phyloP scores from a whole-genome alignment of 2,888 invertebrate genomes.

The Drosophila neotestacea region DNA sequence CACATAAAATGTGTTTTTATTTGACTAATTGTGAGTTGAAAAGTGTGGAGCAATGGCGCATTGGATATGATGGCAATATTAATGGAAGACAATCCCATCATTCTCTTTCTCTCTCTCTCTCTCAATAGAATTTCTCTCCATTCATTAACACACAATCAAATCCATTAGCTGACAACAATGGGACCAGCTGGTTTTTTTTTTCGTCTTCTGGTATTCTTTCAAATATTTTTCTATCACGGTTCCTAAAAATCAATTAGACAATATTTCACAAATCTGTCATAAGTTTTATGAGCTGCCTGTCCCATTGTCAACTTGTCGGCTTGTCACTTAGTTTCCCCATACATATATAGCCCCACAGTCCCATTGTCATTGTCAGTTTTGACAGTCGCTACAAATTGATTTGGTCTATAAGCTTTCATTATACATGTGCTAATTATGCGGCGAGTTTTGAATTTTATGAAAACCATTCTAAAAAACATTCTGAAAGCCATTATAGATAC shows the following conservation, averaged over 20 bases:
- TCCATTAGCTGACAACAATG: slow-evolving; percentile 69
- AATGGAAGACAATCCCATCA: slow-evolving; percentile 26
- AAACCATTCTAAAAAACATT: slow-evolving; percentile 20
- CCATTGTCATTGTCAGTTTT: slow-evolving; percentile 56
- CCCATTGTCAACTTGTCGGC: slow-evolving; percentile 67
- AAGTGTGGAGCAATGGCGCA: slow-evolving; percentile 61
- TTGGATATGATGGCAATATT: slow-evolving; percentile 19
- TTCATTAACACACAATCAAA: slow-evolving; percentile 79
- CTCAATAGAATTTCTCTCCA: slow-evolving; percentile 51
- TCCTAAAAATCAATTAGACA: slow-evolving; percentile 72
- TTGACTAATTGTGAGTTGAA: slow-evolving; percentile 63
- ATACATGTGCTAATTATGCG: slow-evolving; percentile 72
- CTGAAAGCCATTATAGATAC: slow-evolving; percentile 19
- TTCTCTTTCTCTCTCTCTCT: slow-evolving; percentile 10
- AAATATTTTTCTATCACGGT: slow-evolving; percentile 28
- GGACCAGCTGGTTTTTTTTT: slow-evolving; percentile 34
- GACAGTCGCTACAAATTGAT: slow-evolving; percentile 62
- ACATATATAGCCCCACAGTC: slow-evolving; percentile 1
- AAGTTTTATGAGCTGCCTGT: slow-evolving; percentile 63
- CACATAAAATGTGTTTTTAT: slow-evolving; percentile 65
- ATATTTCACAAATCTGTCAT: slow-evolving; percentile 70
- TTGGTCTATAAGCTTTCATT: slow-evolving; percentile 68
- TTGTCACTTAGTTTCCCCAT: slow-evolving; percentile 47
- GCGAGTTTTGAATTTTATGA: slow-evolving; percentile 27
- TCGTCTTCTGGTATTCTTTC: slow-evolving; percentile 11